Evolutionary conservation across 2,113 vertebrate genomes (phyloP).

Genomic region (Euleptes europaea): DNA sequence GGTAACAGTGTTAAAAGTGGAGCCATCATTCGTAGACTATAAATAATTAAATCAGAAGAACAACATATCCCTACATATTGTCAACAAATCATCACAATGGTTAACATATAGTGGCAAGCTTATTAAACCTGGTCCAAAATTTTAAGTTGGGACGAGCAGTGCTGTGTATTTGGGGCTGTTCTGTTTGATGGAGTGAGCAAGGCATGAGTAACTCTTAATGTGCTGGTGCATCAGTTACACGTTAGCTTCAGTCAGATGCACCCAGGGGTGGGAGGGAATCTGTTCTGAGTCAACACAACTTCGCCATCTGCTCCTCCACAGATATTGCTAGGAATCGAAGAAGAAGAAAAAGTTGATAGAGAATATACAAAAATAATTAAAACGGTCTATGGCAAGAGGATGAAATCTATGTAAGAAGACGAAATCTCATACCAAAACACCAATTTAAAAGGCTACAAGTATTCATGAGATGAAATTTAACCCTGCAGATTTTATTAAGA

Average conservation of each 20-base stretch:
- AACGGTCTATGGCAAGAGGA: background rate
- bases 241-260: slow-evolving; percentile 52
- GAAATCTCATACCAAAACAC: background rate
- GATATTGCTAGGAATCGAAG: slow-evolving; percentile 60
- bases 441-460: background rate
- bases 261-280: slow-evolving; percentile 32
- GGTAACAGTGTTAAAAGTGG: background rate
- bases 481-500: background rate
- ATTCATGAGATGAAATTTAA: background rate
- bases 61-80: no score
- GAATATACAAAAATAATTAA: slow-evolving; percentile 53
- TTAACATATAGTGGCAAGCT: slow-evolving; percentile 36
- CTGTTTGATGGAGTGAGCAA: slow-evolving; percentile 41
- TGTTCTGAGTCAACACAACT: slow-evolving; percentile 64
- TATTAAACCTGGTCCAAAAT: slow-evolving; percentile 61
- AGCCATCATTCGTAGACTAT: background rate
- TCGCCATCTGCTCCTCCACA: slow-evolving; percentile 56
- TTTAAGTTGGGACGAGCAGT: slow-evolving; percentile 48
- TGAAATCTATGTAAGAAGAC: background rate
- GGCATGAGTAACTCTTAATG: slow-evolving; percentile 51
- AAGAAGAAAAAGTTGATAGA: slow-evolving; percentile 27
- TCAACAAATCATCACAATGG: slow-evolving; percentile 21
- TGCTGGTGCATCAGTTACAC: slow-evolving; percentile 51
- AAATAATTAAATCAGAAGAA: background rate
- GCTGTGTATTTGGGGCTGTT: slow-evolving; percentile 5